Evolutionary conservation across 2,113 vertebrate genomes (phyloP).

Genomic region (Microcebus ravelobensis): DNA sequence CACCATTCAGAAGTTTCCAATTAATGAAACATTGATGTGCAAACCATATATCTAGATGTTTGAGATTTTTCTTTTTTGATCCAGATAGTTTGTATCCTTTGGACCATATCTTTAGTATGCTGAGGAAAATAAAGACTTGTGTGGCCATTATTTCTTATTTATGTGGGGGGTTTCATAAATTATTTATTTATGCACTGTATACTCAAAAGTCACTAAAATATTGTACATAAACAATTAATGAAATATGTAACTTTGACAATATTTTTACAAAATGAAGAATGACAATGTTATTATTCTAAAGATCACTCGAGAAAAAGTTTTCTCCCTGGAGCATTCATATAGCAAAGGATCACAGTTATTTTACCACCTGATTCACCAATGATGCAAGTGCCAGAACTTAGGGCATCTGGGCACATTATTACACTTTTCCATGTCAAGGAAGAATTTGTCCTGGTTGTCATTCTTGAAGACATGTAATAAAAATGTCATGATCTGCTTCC

Average conservation of each 20-base stretch:
- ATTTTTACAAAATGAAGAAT: no score
- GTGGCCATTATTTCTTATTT: not conserved
- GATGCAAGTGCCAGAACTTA: constrained; percentile 23
- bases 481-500: constrained; percentile 68
- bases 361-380: not conserved
- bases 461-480: constrained; percentile 62
- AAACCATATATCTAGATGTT: not conserved
- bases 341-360: constrained; percentile 29
- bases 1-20: not conserved
- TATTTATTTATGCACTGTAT: no score
- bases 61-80: not conserved
- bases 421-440: constrained; percentile 42
- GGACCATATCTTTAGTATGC: not conserved
- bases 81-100: not conserved
- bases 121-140: not conserved
- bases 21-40: not conserved
- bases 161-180: no score
- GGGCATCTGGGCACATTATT: constrained; percentile 38
- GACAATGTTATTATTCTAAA: not conserved
- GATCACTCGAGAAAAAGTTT: not conserved
- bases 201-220: no score
- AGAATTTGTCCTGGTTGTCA: constrained; percentile 52
- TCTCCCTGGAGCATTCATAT: not conserved
- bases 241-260: no score
- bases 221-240: no score